Base-by-base conservation (phyloP, 2,888 invertebrate species). In the Synergus laeviventris region DNA sequence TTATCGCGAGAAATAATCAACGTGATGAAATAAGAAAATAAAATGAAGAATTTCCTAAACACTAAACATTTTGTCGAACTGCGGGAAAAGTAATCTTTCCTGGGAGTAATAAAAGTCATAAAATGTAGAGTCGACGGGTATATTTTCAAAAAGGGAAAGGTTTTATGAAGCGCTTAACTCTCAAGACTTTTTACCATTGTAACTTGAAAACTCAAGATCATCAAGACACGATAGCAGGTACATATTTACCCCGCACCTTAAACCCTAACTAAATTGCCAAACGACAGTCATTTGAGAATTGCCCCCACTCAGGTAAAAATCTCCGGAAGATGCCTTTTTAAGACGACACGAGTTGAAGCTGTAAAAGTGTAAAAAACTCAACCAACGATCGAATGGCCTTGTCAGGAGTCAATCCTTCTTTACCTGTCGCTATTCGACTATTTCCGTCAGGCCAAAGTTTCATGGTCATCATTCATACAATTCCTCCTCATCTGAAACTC, bases 381-480 rank as follows among this genome's bases (percentile, higher is more conserved):
- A 70, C 45, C 18, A 36, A 11, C 66, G 16, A 76, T 79, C 74
- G 75, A 73, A 77, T 70, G 75, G 62, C 81, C 81, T 79, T 81
- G 79, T 81, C 31, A 79, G 78, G 76, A 80, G 77, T 81, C 77
- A 81, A 78, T 81, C 75, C 79, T 79, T 76, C 70, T 49, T 49
- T 70, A 24, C 45, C 31, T 45, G 64, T 36, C 39, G 8, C 45
- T 16, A 16, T 45, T 45, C 16, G 9, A 42, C 38, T 39, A 18
- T 18, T 38, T n/a, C 11, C 18, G 18, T 39, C 36, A 38, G 12
- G n/a, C n/a, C n/a, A n/a, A n/a, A n/a, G n/a, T n/a, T n/a, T n/a
- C n/a, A n/a, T n/a, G n/a, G n/a, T n/a, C n/a, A n/a, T n/a, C n/a
- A n/a, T n/a, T n/a, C 11, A 42, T 42, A 42, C 9, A 42, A 42